Evolutionary conservation across 2,888 invertebrate genomes (phyloP).

Genomic region (Glyphotaelius pellucidus): DNA sequence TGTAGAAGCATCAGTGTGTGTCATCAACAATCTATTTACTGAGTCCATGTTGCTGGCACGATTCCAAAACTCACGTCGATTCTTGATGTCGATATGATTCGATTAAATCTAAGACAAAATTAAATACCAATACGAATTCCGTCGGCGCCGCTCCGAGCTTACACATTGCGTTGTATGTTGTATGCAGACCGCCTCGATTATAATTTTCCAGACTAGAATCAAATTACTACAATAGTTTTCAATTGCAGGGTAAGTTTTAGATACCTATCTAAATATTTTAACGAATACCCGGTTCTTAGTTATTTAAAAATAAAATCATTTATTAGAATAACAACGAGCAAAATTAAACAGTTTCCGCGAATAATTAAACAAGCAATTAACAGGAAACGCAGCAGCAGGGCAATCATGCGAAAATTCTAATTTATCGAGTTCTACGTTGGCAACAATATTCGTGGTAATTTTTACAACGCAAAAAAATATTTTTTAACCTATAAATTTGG

Average conservation of each 20-base stretch:
- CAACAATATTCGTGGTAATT: slow-evolving; percentile 19
- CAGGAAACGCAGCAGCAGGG: not conserved
- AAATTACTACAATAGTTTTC: not conserved
- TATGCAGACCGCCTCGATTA: not conserved
- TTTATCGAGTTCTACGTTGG: slow-evolving; percentile 33
- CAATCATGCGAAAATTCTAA: slow-evolving; percentile 27
- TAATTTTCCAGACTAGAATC: not conserved
- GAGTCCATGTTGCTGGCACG: slow-evolving; percentile 18
- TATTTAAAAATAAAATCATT: not conserved
- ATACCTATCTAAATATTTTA: not conserved
- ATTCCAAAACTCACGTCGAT: slow-evolving; percentile 40
- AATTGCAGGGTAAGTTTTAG: not conserved
- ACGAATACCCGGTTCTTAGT: not conserved
- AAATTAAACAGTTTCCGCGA: slow-evolving; percentile 14
- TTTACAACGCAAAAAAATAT: slow-evolving; percentile 40
- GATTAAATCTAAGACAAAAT: slow-evolving; percentile 15
- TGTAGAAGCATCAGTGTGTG: not conserved
- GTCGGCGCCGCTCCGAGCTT: not conserved
- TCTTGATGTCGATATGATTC: slow-evolving; percentile 39
- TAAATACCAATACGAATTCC: slow-evolving; percentile 4
- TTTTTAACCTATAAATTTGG: slow-evolving; percentile 8
- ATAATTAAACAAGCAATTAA: not conserved
- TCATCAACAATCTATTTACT: not conserved
- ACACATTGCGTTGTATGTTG: not conserved
- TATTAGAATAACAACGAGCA: not conserved